Evolutionary conservation across 2,113 vertebrate genomes (phyloP), one percentile per base, ranked within the genome.

Genomic region (Chaetorhynchus papuensis): DNA sequence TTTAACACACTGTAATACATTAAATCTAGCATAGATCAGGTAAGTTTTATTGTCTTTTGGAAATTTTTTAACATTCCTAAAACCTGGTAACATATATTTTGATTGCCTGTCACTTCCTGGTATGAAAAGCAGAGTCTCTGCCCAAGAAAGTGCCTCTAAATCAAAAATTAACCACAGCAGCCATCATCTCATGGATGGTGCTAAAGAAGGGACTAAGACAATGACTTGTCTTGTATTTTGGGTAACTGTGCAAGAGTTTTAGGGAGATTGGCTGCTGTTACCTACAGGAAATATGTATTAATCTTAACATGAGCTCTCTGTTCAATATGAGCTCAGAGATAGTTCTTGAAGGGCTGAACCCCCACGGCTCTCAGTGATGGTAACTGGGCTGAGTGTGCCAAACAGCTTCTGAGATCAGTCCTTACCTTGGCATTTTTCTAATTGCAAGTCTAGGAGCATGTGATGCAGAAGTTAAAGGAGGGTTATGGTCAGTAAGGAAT

Each of bases 1-100:
- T 97, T 97, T 98, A 98, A 94, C 94, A 94, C 93, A 96, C 97
- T 98, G 97, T 97, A 97, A 97, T 97, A 63, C 93, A 93, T 95
- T 96, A 98, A 97, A 93, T 96, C 89, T 97, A 96, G 96, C 94
- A 92, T 50, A 94, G 96, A 96, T 95, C 97, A 97, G 97, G 97
- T 96, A 97, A 94, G 68, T 93, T 95, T 96, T 97, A 97, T 90
- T 96, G 89, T 95, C 89, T 65, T 94, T 89, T 92, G 93, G 90
- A 95, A 94, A 86, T 81, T 82, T 87, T 95, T 86, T 79, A 72
- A 88, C 1, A 4, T 85, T 93, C 44, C 78, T 79, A 57, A 65
- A 84, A 80, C 28, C 61, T 81, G 80, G 85, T 78, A 92, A 88
- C 66, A 71, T 88, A 18, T 65, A n/a, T 68, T 89, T 93, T 91